Evolutionary conservation across 2,797 vertebrate species (phyloP).

Genomic region (Falco novaeseelandiae): DNA sequence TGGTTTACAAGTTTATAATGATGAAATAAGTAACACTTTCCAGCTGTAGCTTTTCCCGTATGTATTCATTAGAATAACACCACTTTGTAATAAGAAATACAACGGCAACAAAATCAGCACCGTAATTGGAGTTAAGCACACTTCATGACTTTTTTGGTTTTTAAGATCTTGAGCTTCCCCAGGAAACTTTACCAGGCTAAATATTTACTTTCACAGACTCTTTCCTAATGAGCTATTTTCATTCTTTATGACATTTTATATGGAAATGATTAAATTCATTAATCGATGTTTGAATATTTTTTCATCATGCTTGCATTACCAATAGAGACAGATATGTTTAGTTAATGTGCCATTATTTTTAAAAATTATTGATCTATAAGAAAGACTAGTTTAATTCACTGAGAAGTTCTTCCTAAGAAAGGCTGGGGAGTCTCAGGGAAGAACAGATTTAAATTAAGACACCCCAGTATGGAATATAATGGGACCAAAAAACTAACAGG

Average conservation of each 20-base stretch:
- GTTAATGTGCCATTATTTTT: constrained; percentile 4
- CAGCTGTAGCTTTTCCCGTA: background rate
- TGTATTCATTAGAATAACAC: background rate
- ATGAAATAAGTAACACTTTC: background rate
- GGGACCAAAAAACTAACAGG: background rate
- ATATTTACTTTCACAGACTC: constrained; percentile 26
- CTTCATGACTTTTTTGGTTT: background rate
- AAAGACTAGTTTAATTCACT: background rate
- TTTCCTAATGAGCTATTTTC: constrained; percentile 29
- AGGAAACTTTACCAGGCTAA: constrained; percentile 23
- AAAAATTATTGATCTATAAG: background rate
- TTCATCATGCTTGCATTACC: background rate
- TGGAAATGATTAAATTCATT: constrained; percentile 18
- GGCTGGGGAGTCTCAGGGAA: background rate
- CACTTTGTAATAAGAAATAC: background rate
- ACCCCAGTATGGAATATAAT: background rate
- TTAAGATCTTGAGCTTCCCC: background rate
- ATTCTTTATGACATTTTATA: constrained; percentile 24
- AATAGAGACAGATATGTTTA: background rate
- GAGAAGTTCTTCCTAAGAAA: background rate
- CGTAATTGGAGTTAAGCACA: background rate
- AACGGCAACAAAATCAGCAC: background rate
- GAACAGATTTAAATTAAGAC: background rate
- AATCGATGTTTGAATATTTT: constrained; percentile 4
- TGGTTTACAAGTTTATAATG: background rate